Evolutionary conservation across 1,140 invertebrate genomes (phyloP).

Genomic region (Neelides sp.): DNA sequence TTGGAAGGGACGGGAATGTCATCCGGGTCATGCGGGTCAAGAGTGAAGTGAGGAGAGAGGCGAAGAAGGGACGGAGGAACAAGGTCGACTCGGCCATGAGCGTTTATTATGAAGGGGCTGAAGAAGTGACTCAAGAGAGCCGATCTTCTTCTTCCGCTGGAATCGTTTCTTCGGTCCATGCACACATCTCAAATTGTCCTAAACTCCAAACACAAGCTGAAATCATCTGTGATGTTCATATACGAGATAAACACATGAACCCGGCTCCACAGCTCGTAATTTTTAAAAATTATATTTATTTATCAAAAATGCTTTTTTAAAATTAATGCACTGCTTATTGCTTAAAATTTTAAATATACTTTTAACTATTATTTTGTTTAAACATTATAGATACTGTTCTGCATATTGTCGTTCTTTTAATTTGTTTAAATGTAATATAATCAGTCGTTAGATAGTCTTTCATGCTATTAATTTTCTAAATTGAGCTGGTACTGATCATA

Average conservation of each 20-base stretch:
- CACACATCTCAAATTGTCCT: constrained; percentile 28
- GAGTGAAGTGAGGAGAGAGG: not conserved
- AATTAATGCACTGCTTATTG: too few relatives aligned
- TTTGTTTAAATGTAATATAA: too few relatives aligned
- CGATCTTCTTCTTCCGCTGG: not conserved
- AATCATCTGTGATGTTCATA: constrained; percentile 28
- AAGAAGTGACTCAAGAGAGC: not conserved
- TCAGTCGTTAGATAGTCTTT: too few relatives aligned
- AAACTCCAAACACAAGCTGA: constrained; percentile 22
- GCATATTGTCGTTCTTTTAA: too few relatives aligned
- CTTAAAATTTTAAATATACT: too few relatives aligned
- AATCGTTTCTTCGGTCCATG: constrained; percentile 23
- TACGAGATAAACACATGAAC: constrained; percentile 24
- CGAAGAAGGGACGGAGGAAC: not conserved
- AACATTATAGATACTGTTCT: too few relatives aligned
- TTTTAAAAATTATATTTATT: too few relatives aligned
- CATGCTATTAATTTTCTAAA: too few relatives aligned
- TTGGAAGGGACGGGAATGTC: not conserved
- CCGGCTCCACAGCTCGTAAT: constrained; percentile 29
- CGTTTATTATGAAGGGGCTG: not conserved
- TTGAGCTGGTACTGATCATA: too few relatives aligned
- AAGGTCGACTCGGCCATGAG: constrained; percentile 1
- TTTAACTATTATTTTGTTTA: too few relatives aligned
- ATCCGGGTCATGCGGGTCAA: constrained; percentile 3
- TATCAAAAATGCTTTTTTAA: too few relatives aligned